phyloP scores from a whole-genome alignment of 2,113 vertebrate species.

The Xyrauchen texanus region DNA sequence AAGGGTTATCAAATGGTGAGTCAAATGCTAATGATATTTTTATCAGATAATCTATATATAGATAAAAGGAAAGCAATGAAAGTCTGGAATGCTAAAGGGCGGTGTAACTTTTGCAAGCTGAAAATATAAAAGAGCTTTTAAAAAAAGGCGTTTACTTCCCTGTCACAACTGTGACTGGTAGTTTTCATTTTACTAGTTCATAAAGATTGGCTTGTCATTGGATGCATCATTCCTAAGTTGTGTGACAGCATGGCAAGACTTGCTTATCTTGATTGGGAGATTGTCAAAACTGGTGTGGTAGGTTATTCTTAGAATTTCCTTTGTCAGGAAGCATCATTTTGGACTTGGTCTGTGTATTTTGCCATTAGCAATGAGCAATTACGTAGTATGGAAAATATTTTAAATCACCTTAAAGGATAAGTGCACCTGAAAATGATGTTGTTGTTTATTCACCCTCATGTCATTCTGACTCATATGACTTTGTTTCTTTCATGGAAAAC shows the following conservation, averaged over 20 bases:
- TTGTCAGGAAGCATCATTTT: conserved; percentile 8
- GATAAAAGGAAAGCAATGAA: background rate
- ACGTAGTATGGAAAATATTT: background rate
- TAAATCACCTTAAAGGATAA: background rate
- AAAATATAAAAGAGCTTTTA: background rate
- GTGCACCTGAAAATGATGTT: no score
- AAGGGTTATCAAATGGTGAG: conserved; percentile 15
- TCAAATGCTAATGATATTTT: background rate
- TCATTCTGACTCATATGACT: no score
- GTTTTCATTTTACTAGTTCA: conserved; percentile 13
- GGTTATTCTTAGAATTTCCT: conserved; percentile 31
- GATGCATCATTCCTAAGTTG: conserved; percentile 36
- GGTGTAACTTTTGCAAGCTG: background rate
- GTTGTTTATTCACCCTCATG: no score
- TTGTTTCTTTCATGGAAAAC: no score
- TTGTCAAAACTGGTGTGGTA: conserved; percentile 48
- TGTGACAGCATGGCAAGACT: conserved; percentile 39
- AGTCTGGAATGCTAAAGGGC: background rate
- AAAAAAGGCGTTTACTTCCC: background rate
- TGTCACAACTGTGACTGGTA: background rate
- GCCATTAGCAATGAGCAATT: background rate
- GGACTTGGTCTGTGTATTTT: background rate
- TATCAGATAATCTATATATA: background rate
- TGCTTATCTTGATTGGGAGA: conserved; percentile 45
- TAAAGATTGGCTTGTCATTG: background rate